Percentiles rank a stretch among this genome's conserved stretches.
Evolutionary conservation across 2,797 vertebrate genomes (phyloP).

Genomic region (Setipinna tenuifilis): DNA sequence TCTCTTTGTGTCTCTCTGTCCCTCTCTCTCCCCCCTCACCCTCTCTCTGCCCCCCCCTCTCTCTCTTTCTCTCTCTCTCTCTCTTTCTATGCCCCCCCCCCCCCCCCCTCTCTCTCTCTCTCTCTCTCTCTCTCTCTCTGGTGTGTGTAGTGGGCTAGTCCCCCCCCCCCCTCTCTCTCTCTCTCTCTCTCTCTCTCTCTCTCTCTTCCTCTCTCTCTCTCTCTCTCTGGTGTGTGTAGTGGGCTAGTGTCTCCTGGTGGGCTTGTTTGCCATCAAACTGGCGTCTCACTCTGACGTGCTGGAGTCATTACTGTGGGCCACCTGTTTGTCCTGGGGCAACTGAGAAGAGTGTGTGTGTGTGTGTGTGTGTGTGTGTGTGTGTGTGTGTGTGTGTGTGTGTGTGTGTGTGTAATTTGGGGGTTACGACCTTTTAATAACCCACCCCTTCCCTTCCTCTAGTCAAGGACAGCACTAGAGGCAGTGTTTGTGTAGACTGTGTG

Average conservation of each 20-base stretch:
- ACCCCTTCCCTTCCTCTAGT: neutral
- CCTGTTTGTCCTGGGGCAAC: conserved; percentile 78
- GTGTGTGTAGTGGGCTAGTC: conserved; percentile 36
- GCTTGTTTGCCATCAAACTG: conserved; percentile 69
- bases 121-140: neutral
- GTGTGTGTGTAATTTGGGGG: neutral
- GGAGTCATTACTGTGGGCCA: conserved; percentile 78
- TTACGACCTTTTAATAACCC: neutral
- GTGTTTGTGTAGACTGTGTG: neutral
- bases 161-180: neutral
- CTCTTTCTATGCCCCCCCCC: neutral
- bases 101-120: neutral
- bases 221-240: conserved; percentile 31
- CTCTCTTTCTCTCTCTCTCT: neutral
- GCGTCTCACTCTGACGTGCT: conserved; percentile 72
- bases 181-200: too few relatives aligned
- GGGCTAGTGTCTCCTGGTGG: conserved; percentile 61
- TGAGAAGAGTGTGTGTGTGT: conserved; percentile 28
- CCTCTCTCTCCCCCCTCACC: neutral
- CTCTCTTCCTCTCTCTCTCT: too few relatives aligned
- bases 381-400: conserved; percentile 26
- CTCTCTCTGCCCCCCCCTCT: neutral
- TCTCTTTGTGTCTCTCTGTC: neutral
- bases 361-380: conserved; percentile 23
- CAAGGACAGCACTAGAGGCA: conserved; percentile 25